Evolutionary conservation across 2,113 vertebrate species (phyloP).

Genomic region (Pteropus alecto): DNA sequence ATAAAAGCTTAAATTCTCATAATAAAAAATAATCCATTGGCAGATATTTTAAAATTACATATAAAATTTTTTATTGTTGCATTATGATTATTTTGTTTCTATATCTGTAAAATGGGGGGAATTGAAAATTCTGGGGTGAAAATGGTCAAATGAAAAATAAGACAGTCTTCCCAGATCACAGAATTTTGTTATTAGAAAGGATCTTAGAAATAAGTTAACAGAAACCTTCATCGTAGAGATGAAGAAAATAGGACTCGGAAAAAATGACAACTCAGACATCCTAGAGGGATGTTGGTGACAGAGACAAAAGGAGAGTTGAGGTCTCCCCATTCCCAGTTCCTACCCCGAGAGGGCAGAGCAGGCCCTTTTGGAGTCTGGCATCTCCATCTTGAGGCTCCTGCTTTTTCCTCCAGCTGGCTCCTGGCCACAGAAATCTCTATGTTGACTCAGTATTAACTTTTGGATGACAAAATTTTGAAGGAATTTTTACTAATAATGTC

Average conservation of each 20-base stretch:
- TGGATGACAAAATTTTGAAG: background rate
- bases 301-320: background rate
- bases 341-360: rapidly evolving
- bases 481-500: background rate
- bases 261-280: background rate
- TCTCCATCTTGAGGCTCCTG: background rate
- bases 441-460: background rate
- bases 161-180: background rate
- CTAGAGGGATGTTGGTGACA: background rate
- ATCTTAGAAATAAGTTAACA: background rate
- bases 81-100: background rate
- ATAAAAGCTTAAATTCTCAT: background rate
- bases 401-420: background rate
- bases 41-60: background rate
- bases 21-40: background rate
- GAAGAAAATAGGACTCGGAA: background rate
- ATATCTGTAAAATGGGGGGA: background rate
- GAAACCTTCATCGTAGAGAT: background rate
- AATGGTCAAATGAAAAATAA: background rate
- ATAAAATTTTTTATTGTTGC: background rate
- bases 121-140: background rate
- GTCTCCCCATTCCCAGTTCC: background rate
- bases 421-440: background rate
- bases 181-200: background rate
- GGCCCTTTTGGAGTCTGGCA: background rate